phyloP scores from a whole-genome alignment of 35 echinoderm and acorn worm species.

The Lytechinus variegatus region DNA sequence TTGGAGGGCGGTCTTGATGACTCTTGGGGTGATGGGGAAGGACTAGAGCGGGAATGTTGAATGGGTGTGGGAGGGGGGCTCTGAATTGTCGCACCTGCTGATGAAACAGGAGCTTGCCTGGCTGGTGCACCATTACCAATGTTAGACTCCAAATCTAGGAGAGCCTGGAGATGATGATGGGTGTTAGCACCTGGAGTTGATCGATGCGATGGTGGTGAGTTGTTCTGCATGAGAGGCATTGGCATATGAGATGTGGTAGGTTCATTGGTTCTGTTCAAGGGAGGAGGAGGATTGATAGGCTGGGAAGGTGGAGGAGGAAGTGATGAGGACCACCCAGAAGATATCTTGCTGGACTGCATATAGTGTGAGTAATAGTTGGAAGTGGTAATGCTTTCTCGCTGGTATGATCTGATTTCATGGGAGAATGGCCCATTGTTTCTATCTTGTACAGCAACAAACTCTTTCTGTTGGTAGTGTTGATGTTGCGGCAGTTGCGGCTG shows the following conservation, averaged over 20 bases:
- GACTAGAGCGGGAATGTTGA: neutral
- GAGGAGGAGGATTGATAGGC: neutral
- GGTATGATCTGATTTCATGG: neutral
- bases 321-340: neutral
- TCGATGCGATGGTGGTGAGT: neutral
- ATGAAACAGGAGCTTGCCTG: neutral
- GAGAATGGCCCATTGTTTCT: neutral
- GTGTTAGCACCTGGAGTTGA: conserved; percentile 14
- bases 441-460: neutral
- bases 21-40: neutral
- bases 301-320: conserved; percentile 15
- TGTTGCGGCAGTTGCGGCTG: conserved; percentile 16
- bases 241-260: conserved; percentile 16
- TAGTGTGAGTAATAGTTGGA: conserved; percentile 44
- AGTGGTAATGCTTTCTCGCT: conserved; percentile 26
- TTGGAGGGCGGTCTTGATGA: neutral
- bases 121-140: neutral
- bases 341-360: conserved; percentile 6
- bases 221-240: conserved; percentile 15
- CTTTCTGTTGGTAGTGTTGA: neutral
- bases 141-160: neutral
- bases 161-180: conserved; percentile 26
- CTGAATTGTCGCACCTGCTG: neutral
- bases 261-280: neutral
- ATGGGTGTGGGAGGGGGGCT: neutral